phyloP scores from a whole-genome alignment of 2,113 vertebrate genomes.

The Callocephalon fimbriatum region DNA sequence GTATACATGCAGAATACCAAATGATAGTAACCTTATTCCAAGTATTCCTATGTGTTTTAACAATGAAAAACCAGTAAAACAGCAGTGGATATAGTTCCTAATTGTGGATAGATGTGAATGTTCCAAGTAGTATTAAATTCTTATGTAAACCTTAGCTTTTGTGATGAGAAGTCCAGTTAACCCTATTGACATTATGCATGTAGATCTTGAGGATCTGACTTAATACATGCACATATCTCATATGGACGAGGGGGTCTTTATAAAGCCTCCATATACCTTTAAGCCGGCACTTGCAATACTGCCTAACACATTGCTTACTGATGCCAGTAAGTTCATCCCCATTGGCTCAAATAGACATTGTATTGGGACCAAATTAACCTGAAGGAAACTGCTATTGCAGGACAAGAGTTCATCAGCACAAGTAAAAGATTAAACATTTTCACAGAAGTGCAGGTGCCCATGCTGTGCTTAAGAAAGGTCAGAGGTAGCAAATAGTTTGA shows the following conservation, averaged over 20 bases:
- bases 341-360: neutral
- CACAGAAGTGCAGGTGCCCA: neutral
- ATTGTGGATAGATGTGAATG: neutral
- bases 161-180: neutral
- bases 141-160: neutral
- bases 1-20: neutral
- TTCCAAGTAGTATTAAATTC: neutral
- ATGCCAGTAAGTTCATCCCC: neutral
- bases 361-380: neutral
- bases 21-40: neutral
- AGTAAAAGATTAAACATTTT: constrained; percentile 51
- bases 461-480: neutral
- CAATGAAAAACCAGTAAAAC: neutral
- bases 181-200: neutral
- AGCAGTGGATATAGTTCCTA: neutral
- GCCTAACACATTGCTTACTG: neutral
- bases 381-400: neutral
- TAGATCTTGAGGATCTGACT: neutral
- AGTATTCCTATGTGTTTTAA: neutral
- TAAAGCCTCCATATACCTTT: neutral
- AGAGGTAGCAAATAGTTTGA: neutral
- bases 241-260: neutral
- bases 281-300: neutral
- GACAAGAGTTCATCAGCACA: neutral
- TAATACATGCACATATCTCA: neutral